Percentiles rank a stretch among this genome's conserved stretches.
These are phyloP conservation scores for Onychomys arenicola DNA, from an alignment of 2,797 vertebrate genomes.

Conservation along the genomic window DNA sequence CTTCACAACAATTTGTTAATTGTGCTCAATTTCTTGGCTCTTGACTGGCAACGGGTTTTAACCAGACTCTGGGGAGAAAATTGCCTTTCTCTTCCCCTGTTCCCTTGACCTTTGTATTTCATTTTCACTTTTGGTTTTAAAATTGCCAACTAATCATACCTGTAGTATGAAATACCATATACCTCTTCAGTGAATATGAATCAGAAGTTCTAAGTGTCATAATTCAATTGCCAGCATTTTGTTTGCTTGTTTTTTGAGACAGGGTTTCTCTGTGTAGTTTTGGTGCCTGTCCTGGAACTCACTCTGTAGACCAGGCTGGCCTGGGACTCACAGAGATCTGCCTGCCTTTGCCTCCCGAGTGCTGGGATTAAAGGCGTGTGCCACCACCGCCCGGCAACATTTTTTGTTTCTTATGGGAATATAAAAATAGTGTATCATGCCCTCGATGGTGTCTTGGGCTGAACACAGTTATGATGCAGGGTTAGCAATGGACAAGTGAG, in stretches of 20 bases:
- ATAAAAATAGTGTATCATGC: background rate
- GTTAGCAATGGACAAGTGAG: background rate
- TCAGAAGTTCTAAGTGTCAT: background rate
- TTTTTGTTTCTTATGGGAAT: background rate
- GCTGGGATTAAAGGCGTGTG: no score
- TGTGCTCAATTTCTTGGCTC: background rate
- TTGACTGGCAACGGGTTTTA: no score
- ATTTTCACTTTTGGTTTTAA: slow-evolving; percentile 24
- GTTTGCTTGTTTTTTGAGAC: no score
- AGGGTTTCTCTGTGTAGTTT: no score
- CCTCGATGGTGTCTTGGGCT: background rate
- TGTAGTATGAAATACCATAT: background rate
- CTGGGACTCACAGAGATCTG: no score
- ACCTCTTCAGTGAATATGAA: background rate
- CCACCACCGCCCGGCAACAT: no score
- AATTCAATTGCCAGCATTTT: background rate
- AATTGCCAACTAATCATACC: background rate
- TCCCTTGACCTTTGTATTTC: background rate
- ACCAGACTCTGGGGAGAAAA: background rate
- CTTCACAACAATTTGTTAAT: background rate
- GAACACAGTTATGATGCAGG: background rate
- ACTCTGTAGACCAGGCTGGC: no score
- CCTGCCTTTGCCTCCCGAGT: no score
- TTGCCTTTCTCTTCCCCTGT: background rate
- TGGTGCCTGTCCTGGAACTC: no score